Evolutionary conservation across 1,140 invertebrate species (phyloP).

Genomic region (Paraescarpia echinospica): DNA sequence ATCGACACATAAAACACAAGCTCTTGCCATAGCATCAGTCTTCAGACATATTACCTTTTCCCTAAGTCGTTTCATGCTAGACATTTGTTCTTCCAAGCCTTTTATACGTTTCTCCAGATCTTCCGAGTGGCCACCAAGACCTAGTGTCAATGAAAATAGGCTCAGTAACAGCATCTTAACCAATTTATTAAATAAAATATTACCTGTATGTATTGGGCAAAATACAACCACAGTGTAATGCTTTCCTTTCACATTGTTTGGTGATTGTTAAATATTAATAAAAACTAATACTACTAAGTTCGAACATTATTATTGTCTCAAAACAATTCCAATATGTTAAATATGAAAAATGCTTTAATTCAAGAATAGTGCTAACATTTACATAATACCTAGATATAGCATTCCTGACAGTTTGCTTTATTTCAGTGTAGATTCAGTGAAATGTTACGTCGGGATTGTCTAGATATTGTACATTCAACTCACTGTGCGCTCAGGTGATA

Average conservation of each 20-base stretch:
- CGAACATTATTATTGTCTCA: too few relatives aligned
- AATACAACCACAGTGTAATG: too few relatives aligned
- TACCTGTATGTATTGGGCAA: too few relatives aligned
- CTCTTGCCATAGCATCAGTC: background rate
- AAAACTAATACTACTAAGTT: too few relatives aligned
- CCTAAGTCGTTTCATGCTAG: background rate
- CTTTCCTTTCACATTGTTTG: too few relatives aligned
- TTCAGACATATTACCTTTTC: background rate
- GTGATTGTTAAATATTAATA: too few relatives aligned
- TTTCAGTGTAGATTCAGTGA: background rate
- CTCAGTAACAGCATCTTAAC: background rate
- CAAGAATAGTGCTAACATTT: background rate
- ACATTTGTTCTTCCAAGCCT: constrained; percentile 1
- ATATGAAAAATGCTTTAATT: too few relatives aligned
- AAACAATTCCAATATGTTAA: too few relatives aligned
- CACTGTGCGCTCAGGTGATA: background rate
- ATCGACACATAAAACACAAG: background rate
- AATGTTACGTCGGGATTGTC: background rate
- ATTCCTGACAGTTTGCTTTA: too few relatives aligned
- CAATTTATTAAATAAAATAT: too few relatives aligned
- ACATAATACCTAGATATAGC: background rate
- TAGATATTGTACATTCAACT: too few relatives aligned
- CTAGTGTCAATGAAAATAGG: background rate
- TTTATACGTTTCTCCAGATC: background rate
- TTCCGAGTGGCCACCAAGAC: background rate